Percentiles rank a stretch among this genome's conserved stretches.
Conservation (phyloP, 2,797 vertebrate species). For the Sarcophilus harrisii region DNA sequence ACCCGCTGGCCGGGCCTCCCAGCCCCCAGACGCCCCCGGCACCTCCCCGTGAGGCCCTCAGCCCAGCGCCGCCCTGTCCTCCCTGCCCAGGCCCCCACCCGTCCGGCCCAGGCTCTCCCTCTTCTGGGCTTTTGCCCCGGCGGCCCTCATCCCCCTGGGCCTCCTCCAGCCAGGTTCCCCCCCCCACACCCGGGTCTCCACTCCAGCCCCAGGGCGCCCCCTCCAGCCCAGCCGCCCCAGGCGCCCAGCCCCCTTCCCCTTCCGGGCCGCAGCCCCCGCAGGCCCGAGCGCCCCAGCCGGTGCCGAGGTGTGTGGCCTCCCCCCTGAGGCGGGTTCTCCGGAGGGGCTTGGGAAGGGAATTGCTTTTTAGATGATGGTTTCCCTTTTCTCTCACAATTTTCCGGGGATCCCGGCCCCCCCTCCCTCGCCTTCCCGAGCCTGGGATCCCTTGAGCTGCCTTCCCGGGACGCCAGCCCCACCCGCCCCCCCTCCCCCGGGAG, state of each 20-base stretch:
- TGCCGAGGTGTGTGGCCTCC: no score
- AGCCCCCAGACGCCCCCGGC: background rate
- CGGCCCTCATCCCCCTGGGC: no score
- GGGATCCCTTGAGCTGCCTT: background rate
- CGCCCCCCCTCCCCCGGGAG: background rate
- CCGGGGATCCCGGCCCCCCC: background rate
- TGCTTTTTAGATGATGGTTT: background rate
- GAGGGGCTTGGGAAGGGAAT: no score
- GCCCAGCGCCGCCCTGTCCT: background rate
- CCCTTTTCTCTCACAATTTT: background rate
- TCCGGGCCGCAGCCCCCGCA: background rate
- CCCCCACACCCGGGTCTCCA: background rate
- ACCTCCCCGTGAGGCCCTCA: background rate
- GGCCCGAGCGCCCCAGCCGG: background rate
- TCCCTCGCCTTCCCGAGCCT: background rate
- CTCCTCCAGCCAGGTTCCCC: slow-evolving; percentile 48
- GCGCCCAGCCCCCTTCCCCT: background rate
- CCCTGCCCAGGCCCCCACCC: slow-evolving; percentile 21
- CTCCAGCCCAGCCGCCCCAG: background rate
- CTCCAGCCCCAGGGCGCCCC: background rate
- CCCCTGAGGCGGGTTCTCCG: no score
- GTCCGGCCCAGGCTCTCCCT: background rate
- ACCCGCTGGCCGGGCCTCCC: slow-evolving; percentile 52
- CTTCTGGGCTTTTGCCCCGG: background rate
- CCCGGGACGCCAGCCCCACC: background rate